Conservation (phyloP, 2,797 vertebrate genomes). For the Sternotherus odoratus region DNA sequence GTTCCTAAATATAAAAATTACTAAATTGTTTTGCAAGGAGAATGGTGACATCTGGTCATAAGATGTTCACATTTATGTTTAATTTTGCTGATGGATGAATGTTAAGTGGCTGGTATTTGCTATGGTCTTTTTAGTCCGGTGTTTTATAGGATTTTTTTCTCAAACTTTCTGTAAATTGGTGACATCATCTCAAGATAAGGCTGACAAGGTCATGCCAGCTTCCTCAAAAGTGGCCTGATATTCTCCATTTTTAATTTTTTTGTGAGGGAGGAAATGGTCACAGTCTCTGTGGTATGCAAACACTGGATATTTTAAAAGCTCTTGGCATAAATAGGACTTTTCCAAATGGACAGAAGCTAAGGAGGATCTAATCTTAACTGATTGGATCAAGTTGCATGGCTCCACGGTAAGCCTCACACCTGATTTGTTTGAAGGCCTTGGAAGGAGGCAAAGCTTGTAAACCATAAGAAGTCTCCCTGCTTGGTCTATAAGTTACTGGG, state of each 20-base stretch:
- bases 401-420: too few relatives aligned
- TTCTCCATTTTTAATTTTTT: background rate
- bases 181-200: background rate
- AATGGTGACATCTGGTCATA: background rate
- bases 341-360: too few relatives aligned
- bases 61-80: background rate
- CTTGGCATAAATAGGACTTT: background rate
- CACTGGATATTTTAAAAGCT: background rate
- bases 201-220: background rate
- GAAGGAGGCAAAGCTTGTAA: too few relatives aligned
- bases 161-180: background rate
- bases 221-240: rapidly evolving
- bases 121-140: rapidly evolving
- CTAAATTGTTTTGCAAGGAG: background rate
- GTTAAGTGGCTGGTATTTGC: background rate
- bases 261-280: background rate
- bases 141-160: background rate
- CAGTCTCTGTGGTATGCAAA: background rate
- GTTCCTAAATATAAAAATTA: background rate
- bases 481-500: too few relatives aligned
- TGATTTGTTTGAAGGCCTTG: too few relatives aligned
- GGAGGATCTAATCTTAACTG: too few relatives aligned
- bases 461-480: too few relatives aligned
- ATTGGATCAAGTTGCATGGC: too few relatives aligned
- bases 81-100: background rate